Evolutionary conservation across 2,797 vertebrate species (phyloP).

Genomic region (Poecilia gillii): DNA sequence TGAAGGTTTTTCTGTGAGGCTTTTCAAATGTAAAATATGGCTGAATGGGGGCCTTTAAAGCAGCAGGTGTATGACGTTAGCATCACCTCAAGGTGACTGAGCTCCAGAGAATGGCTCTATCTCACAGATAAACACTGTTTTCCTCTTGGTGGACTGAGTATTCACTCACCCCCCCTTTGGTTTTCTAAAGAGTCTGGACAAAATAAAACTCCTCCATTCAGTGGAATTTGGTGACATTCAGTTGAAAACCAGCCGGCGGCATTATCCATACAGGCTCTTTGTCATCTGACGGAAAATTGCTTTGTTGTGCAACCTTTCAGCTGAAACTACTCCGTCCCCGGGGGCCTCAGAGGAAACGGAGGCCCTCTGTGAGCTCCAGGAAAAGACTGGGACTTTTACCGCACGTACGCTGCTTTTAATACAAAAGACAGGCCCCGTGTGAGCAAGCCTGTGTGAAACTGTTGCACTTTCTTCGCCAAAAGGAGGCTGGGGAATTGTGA

Average conservation of each 20-base stretch:
- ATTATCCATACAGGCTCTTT: constrained; percentile 38
- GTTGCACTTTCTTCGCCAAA: constrained; percentile 24
- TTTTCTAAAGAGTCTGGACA: constrained; percentile 38
- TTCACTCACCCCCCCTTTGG: constrained; percentile 20
- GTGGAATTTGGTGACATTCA: constrained; percentile 60
- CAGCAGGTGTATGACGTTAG: constrained; percentile 61
- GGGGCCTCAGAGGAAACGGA: constrained; percentile 46
- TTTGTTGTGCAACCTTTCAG: constrained; percentile 66
- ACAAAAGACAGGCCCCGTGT: constrained; percentile 25
- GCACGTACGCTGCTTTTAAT: constrained; percentile 36
- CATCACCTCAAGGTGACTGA: constrained; percentile 73
- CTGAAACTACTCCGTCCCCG: constrained; percentile 26
- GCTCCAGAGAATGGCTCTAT: constrained; percentile 58
- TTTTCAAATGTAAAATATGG: constrained; percentile 13
- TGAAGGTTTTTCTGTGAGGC: background rate
- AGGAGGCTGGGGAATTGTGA: constrained; percentile 32
- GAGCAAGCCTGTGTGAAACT: constrained; percentile 16
- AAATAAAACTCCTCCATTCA: constrained; percentile 43
- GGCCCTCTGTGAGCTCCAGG: constrained; percentile 50
- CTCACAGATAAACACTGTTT: constrained; percentile 59
- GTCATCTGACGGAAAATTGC: constrained; percentile 45
- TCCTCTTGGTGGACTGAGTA: constrained; percentile 10
- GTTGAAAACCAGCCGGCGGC: constrained; percentile 31
- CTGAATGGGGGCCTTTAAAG: constrained; percentile 33
- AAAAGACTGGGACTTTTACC: constrained; percentile 55